Conservation (phyloP, 2,113 vertebrate genomes). For the Lophius piscatorius region DNA sequence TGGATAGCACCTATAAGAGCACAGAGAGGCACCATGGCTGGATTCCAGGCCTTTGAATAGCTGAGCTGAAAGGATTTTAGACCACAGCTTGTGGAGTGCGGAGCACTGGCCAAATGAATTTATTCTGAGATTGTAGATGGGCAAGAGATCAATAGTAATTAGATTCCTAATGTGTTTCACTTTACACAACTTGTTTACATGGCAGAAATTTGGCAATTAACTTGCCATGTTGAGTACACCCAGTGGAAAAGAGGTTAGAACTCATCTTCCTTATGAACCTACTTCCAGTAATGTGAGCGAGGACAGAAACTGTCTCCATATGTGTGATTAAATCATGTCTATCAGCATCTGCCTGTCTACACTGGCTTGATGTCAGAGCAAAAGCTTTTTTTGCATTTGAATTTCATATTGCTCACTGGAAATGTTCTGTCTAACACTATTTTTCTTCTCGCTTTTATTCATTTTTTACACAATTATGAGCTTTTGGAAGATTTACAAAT, state of each 20-base stretch:
- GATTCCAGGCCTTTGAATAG: conserved; percentile 15
- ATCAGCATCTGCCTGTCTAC: conserved; percentile 15
- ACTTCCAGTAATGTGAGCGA: not conserved
- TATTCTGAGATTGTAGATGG: conserved; percentile 21
- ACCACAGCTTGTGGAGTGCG: conserved; percentile 17
- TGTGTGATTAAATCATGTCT: conserved; percentile 2
- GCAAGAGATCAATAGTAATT: conserved; percentile 51
- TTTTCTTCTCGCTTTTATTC: conserved; percentile 39
- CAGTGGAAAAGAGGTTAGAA: not conserved
- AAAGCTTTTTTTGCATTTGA: conserved; percentile 21
- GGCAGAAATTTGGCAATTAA: conserved; percentile 5
- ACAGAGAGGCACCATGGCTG: not conserved
- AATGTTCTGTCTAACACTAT: conserved; percentile 36
- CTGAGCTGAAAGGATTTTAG: conserved; percentile 19
- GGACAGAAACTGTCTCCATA: not conserved
- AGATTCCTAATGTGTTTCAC: conserved; percentile 44
- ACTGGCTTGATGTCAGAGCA: not conserved
- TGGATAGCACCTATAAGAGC: conserved; percentile 6
- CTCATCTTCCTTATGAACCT: not conserved
- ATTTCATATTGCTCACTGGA: conserved; percentile 16
- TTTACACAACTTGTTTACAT: conserved; percentile 44
- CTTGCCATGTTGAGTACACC: conserved; percentile 17
- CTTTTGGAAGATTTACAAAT: conserved; percentile 42
- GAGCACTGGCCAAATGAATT: conserved; percentile 25
- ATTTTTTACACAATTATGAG: conserved; percentile 33